Evolutionary conservation across 2,797 vertebrate genomes (phyloP), one percentile per base, ranked within the genome.

Genomic region (Botia almorhae): DNA sequence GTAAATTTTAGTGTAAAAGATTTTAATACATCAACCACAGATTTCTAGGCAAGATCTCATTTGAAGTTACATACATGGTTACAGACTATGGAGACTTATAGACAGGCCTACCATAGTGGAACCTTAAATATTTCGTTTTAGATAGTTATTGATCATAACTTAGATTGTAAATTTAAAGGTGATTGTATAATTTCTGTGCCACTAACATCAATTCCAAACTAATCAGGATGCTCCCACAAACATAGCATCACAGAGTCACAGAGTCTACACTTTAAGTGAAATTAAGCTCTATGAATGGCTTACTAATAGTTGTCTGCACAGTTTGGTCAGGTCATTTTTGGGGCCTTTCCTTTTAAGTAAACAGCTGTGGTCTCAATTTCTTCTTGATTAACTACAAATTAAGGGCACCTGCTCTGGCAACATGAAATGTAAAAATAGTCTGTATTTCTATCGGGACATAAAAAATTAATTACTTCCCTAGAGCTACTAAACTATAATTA

Each of bases 391-490:
- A 80, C 12, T 19, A 55, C 16, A 48, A 80, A 73, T 55, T 43
- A 65, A 74, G 63, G 51, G 36, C 39, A 2, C 21, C 39, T 65
- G 23, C 13, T 63, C n/a, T 61, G 64, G 60, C 43, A 39, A 26
- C 26, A 69, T 2, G 46, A 60, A 51, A 81, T 17, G 46, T 61
- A 29, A 81, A 81, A 81, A 74, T 48, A 70, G 76, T 33, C 65
- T 19, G 13, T 1, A 11, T n/a, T n/a, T 68, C 79, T 69, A 72
- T 26, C 14, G 51, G 39, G 69, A 69, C 10, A 16, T n/a, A 17
- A 50, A 69, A 4, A 81, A 68, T 60, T 48, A 80, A 74, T 67
- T 39, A 74, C 71, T 51, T 58, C 71, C 79, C 79, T 53, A n/a
- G 58, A 71, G 76, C 76, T 33, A 80, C 61, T 56, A 33, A 67